These are phyloP conservation scores for Sylvietta virens DNA, from an alignment of 2,113 vertebrate species.

Conservation along the genomic window DNA sequence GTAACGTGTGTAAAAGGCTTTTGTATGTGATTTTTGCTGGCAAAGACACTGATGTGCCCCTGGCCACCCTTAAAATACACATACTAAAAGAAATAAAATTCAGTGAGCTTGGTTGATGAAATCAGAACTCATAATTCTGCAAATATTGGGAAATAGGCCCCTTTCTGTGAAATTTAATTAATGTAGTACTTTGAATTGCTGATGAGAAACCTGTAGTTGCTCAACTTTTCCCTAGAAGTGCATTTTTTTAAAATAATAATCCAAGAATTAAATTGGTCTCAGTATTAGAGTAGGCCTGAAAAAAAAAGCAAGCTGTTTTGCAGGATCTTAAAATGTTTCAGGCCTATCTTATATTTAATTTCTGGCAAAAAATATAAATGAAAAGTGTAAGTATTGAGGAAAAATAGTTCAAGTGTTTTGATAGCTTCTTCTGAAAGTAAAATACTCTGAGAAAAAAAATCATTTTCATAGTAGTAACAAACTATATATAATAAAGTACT, in stretches of 20 bases:
- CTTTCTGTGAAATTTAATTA: neutral
- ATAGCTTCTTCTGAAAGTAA: neutral
- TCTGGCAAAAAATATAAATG: neutral
- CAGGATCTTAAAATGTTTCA: neutral
- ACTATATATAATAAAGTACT: neutral
- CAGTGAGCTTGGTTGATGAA: neutral
- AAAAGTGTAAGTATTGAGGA: neutral
- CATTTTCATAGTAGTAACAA: neutral
- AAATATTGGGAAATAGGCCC: neutral
- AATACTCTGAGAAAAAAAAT: neutral
- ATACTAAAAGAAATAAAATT: neutral
- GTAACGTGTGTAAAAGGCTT: neutral
- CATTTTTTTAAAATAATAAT: neutral
- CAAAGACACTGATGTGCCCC: neutral
- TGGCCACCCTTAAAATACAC: neutral
- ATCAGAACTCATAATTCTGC: neutral
- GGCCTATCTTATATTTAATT: neutral
- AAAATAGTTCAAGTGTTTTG: neutral
- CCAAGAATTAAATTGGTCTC: neutral
- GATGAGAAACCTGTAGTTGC: neutral
- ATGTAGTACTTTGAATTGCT: neutral
- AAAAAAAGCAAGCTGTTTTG: neutral
- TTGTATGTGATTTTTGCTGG: neutral
- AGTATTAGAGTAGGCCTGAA: neutral
- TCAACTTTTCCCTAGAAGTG: neutral